These are phyloP conservation scores for Baronia brevicornis DNA, from an alignment of 2,888 invertebrate species.

Conservation along the genomic window DNA sequence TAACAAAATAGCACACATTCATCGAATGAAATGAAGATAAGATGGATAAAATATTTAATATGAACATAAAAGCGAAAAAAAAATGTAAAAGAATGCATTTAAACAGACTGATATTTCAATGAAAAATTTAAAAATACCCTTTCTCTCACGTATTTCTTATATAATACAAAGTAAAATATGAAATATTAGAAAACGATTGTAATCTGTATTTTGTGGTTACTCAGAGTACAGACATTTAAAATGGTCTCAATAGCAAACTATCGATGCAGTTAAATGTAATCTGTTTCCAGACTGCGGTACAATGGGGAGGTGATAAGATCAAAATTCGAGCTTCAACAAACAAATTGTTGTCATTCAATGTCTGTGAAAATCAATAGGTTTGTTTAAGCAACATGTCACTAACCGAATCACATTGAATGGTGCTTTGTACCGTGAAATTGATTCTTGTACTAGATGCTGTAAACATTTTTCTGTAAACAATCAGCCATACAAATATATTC, in stretches of 20 bases:
- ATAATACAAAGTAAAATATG: conserved; percentile 12
- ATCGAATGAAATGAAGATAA: no score
- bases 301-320: conserved; percentile 62
- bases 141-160: no score
- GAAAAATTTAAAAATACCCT: no score
- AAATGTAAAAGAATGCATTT: no score
- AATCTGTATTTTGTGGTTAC: conserved; percentile 17
- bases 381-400: conserved; percentile 71
- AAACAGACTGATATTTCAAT: no score
- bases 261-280: conserved; percentile 38
- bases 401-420: conserved; percentile 37
- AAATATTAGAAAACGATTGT: conserved; percentile 15
- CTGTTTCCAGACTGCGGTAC: conserved; percentile 45
- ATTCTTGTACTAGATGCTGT: conserved; percentile 27
- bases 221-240: conserved; percentile 24
- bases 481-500: no score
- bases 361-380: conserved; percentile 40
- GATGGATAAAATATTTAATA: no score
- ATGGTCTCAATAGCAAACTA: conserved; percentile 35
- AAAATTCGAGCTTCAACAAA: conserved; percentile 49
- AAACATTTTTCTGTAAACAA: background rate
- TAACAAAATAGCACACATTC: no score
- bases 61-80: no score
- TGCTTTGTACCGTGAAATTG: conserved; percentile 57
- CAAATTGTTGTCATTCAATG: conserved; percentile 56